Base-by-base conservation (phyloP, 2,888 invertebrate genomes). In the Carpatolechia fugitivella region DNA sequence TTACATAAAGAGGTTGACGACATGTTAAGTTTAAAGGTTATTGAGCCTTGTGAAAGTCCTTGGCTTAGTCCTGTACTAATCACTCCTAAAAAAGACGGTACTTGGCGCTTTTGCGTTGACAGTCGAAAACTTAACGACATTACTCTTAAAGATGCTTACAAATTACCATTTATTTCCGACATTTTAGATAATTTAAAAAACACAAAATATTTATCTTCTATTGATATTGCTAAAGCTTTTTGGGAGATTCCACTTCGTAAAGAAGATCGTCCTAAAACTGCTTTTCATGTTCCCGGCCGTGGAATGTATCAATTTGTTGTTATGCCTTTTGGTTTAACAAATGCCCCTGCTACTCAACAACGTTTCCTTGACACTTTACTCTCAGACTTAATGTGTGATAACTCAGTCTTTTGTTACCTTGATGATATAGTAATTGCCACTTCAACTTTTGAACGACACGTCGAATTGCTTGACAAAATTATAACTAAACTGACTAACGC, bases 51-150 rank as follows among this genome's bases (percentile, higher is more conserved):
- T 14, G 61, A 63, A 14, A 64, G 64, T 31, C 53, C 59, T 8
- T 65, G 63, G 63, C 52, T 44, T 1, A 58, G 55, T 10, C 62
- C 64, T 4, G 59, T 64, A 4, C 48, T 64, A 11, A 18, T 64
- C 1, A 52, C 58, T 1, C 55, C 35, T 0, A 64, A 64, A 40
- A 57, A 56, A 18, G 47, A 61, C 16, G 63, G 61, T 8, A 14
- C 55, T 3, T 47, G 41, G 18, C 40, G 62, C 1, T 62, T 63
- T 20, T 63, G 62, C 50, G 41, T 65, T 0, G 65, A 65, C 20
- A 59, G 59, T n/a, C 14, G 65, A 0, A 60, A 63, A 52, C 30
- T 63, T 1, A 64, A 65, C 20, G 33, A 59, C 0, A 55, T 63
- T 0, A 62, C 65, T 2, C 56, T 56, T 20, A 51, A 52, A 16